Percentiles rank a stretch among this genome's conserved stretches.
Evolutionary conservation across 2,797 vertebrate species (phyloP).

Genomic region (Poeciliopsis paucimaculata): DNA sequence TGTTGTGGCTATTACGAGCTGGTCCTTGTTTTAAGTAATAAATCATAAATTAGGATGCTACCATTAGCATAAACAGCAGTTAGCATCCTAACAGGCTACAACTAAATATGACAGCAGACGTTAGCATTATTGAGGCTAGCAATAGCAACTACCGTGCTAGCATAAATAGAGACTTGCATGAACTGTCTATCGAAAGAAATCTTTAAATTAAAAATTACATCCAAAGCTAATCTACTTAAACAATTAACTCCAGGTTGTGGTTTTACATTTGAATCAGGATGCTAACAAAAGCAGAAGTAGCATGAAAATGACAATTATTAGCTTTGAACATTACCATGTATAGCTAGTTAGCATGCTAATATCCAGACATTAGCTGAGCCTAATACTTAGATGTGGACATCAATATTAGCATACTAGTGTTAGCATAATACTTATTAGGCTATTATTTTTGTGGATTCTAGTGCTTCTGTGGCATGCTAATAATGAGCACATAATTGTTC

Average conservation of each 20-base stretch:
- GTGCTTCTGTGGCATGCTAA: neutral
- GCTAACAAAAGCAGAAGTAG: neutral
- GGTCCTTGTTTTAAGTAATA: no score
- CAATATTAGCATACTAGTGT: neutral
- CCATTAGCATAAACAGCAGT: neutral
- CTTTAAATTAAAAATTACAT: neutral
- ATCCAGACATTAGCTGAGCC: neutral
- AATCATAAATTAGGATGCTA: neutral
- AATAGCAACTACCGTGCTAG: neutral
- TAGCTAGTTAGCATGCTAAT: neutral
- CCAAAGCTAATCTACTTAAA: neutral
- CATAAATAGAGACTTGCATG: neutral
- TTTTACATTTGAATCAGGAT: constrained; percentile 4
- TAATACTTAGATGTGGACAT: neutral
- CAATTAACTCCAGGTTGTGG: constrained; percentile 20
- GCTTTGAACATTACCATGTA: neutral
- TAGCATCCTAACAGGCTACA: neutral
- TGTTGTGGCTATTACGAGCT: neutral
- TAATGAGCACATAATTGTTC: neutral
- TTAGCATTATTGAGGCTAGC: neutral
- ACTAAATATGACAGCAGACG: neutral
- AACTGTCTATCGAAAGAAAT: neutral
- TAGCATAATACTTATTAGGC: neutral
- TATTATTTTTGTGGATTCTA: neutral
- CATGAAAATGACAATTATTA: neutral